Percentiles rank a stretch among this genome's conserved stretches.
Evolutionary conservation across 53 echinoderm and acorn worm genomes (phyloP).

Genomic region (Pentamera pediparva): DNA sequence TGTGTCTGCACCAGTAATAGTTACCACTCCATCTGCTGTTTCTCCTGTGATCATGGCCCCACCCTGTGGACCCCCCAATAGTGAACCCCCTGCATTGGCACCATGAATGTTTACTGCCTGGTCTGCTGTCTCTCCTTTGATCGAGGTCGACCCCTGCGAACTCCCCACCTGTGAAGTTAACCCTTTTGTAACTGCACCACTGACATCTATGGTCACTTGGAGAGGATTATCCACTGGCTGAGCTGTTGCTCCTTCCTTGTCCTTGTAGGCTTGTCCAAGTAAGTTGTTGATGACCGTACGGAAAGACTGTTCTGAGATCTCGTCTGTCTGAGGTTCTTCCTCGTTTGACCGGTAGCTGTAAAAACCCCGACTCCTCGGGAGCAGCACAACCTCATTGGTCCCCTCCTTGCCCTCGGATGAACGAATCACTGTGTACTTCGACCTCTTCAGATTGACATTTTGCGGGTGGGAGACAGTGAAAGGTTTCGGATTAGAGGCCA

Average conservation of each 20-base stretch:
- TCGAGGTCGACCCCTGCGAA: background rate
- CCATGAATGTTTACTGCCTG: too few relatives aligned
- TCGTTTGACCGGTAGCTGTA: conserved; percentile 48
- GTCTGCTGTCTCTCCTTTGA: too few relatives aligned
- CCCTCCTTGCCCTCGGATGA: conserved; percentile 66
- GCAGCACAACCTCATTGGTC: conserved; percentile 77
- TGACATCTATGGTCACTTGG: too few relatives aligned
- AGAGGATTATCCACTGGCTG: too few relatives aligned
- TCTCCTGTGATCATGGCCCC: too few relatives aligned
- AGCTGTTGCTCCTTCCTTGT: background rate
- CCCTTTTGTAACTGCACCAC: too few relatives aligned
- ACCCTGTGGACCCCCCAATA: too few relatives aligned
- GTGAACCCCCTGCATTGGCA: too few relatives aligned
- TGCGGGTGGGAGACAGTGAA: conserved; percentile 72
- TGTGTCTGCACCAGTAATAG: background rate
- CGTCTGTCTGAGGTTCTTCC: conserved; percentile 4
- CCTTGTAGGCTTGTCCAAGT: conserved; percentile 3
- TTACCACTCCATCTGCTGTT: too few relatives aligned
- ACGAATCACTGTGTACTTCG: conserved; percentile 82
- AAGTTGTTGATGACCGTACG: conserved; percentile 18
- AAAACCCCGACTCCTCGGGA: conserved; percentile 75
- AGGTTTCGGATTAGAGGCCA: conserved; percentile 41
- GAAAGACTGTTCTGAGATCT: conserved; percentile 1
- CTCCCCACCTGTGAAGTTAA: too few relatives aligned
- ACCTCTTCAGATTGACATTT: conserved; percentile 69